phyloP scores from a whole-genome alignment of 30 jellyfish, hydroid and myxozoan genomes.

The Turritopsis dohrnii region DNA sequence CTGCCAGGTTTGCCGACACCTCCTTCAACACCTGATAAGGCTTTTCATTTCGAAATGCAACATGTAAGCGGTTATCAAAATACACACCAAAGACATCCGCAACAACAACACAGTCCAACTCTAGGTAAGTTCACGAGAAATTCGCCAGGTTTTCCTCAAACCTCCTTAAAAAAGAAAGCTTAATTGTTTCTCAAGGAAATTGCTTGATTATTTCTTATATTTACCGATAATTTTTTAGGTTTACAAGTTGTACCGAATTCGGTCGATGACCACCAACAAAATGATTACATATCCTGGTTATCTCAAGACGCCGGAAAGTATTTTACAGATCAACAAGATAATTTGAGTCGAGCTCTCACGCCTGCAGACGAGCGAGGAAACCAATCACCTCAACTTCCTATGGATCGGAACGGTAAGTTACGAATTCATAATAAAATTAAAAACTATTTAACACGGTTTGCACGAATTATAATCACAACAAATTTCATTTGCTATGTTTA shows the following conservation, averaged over 20 bases:
- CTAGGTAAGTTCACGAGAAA: background rate
- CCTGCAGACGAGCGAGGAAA: background rate
- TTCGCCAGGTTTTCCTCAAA: background rate
- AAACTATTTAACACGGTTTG: background rate
- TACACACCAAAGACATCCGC: background rate
- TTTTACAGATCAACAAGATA: background rate
- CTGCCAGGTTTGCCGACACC: slow-evolving; percentile 43
- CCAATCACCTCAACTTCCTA: background rate
- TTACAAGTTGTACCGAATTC: slow-evolving; percentile 12
- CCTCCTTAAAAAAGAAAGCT: no score
- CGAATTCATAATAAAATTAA: background rate
- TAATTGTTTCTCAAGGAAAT: no score
- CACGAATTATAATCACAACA: background rate
- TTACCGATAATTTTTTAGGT: background rate
- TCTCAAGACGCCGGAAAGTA: background rate
- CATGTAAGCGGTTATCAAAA: background rate
- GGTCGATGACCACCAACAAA: background rate
- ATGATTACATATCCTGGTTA: background rate
- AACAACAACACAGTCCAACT: background rate
- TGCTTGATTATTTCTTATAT: background rate
- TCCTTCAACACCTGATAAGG: slow-evolving; percentile 32
- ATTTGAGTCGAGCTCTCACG: background rate
- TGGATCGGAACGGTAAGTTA: background rate
- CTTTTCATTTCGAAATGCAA: background rate
- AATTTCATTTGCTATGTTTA: background rate